These are phyloP conservation scores for Scaptodrosophila lebanonensis DNA, from an alignment of 1,140 invertebrate genomes.

Conservation along the genomic window DNA sequence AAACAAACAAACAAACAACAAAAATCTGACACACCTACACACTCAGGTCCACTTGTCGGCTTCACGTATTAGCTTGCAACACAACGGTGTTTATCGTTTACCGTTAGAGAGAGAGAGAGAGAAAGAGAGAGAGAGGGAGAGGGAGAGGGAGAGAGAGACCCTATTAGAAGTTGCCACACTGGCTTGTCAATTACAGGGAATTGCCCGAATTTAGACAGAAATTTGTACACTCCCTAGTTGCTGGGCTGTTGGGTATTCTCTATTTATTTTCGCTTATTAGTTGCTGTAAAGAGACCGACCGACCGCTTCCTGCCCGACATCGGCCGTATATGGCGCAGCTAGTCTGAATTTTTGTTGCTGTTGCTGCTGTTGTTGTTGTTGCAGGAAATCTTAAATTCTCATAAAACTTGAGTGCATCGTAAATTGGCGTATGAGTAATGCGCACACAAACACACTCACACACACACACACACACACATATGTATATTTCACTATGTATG, in stretches of 20 bases:
- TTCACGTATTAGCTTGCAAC: no score
- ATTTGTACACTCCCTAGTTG: no score
- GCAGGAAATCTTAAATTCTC: slow-evolving; percentile 73
- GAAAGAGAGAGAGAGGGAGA: no score
- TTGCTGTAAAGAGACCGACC: not conserved
- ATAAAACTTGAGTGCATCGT: slow-evolving; percentile 72
- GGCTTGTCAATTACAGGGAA: no score
- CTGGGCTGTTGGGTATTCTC: not conserved
- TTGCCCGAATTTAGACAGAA: no score
- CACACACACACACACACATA: slow-evolving; percentile 13
- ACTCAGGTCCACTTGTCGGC: no score
- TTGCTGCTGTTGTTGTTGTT: slow-evolving; percentile 14
- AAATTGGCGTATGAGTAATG: slow-evolving; percentile 70
- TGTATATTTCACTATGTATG: not conserved
- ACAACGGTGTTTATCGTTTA: no score
- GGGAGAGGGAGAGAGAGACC: no score
- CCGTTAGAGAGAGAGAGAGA: no score
- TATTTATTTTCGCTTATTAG: slow-evolving; percentile 10
- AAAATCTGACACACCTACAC: no score
- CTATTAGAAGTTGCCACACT: no score
- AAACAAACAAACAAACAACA: no score
- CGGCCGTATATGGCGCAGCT: slow-evolving; percentile 1
- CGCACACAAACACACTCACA: slow-evolving; percentile 42
- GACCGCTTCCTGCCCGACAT: slow-evolving; percentile 51
- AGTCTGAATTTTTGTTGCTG: slow-evolving; percentile 25